Percentiles rank a stretch among this genome's conserved stretches.
phyloP scores from a whole-genome alignment of 2,888 invertebrate genomes.

The Lycocerus yunnanus region DNA sequence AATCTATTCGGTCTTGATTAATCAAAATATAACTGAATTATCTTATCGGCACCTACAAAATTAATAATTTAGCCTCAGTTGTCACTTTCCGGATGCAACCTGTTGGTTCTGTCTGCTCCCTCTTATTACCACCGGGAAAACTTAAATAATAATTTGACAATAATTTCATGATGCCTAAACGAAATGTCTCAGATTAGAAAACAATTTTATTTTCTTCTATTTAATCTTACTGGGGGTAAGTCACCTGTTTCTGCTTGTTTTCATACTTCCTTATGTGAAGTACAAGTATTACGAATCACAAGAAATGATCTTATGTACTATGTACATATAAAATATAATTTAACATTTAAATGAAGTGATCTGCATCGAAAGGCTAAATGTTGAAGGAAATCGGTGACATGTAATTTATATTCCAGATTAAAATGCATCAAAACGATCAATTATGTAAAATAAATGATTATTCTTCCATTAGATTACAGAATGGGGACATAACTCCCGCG shows the following conservation, averaged over 20 bases:
- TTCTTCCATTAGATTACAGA: neutral
- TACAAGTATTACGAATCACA: neutral
- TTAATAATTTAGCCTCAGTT: neutral
- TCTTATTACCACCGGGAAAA: neutral
- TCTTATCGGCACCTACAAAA: neutral
- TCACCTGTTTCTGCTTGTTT: too few relatives aligned
- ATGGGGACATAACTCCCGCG: too few relatives aligned
- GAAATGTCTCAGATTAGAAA: too few relatives aligned
- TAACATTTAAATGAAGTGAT: neutral
- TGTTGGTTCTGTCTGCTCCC: neutral
- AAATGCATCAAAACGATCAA: neutral
- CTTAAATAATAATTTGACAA: neutral
- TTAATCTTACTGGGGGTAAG: too few relatives aligned
- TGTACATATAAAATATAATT: neutral
- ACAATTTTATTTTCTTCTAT: too few relatives aligned
- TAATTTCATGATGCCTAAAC: too few relatives aligned
- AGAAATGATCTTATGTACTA: too few relatives aligned
- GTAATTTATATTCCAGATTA: neutral
- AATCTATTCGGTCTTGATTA: neutral
- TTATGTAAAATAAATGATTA: neutral
- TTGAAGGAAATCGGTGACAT: neutral
- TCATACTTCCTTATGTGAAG: too few relatives aligned
- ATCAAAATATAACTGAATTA: neutral
- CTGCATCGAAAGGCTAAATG: neutral
- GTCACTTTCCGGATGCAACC: neutral